Conservation (phyloP, 2,888 invertebrate genomes). For the Caenorhabditis wallacei region DNA sequence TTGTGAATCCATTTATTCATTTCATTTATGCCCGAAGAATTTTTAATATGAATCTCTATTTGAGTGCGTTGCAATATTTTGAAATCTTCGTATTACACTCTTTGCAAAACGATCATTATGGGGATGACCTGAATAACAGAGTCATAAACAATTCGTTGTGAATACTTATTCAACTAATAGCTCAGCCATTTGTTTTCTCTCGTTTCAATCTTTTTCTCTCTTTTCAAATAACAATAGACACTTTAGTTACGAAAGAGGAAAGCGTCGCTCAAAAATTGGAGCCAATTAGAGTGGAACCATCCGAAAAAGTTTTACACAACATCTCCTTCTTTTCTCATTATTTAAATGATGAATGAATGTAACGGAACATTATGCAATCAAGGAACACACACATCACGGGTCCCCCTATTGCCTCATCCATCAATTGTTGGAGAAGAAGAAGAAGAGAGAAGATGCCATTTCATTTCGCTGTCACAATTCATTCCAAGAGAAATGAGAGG, state of each 20-base stretch:
- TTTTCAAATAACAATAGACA: background rate
- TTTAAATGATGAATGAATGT: constrained; percentile 31
- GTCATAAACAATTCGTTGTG: background rate
- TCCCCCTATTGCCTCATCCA: constrained; percentile 42
- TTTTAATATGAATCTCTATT: no score
- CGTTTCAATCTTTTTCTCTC: background rate
- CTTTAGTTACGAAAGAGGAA: constrained; percentile 1
- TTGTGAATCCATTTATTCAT: background rate
- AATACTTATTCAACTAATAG: constrained; percentile 2
- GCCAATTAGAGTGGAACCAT: constrained; percentile 23
- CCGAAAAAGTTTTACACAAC: background rate
- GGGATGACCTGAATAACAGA: background rate
- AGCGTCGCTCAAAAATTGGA: constrained; percentile 24
- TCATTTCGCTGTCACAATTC: constrained; percentile 35
- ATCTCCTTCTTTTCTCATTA: constrained; percentile 1
- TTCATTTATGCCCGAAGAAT: background rate
- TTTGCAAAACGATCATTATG: background rate
- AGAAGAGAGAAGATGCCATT: constrained; percentile 9
- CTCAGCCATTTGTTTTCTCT: background rate
- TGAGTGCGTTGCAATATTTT: no score
- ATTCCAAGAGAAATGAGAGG: constrained; percentile 13
- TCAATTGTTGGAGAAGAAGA: constrained; percentile 18
- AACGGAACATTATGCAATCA: constrained; percentile 57
- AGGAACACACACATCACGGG: constrained; percentile 2
- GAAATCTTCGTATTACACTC: background rate